A percentile compares a stretch with the other conserved stretches of the same genome.
phyloP scores from a whole-genome alignment of 2,113 vertebrate species.

The Dromas ardeola region DNA sequence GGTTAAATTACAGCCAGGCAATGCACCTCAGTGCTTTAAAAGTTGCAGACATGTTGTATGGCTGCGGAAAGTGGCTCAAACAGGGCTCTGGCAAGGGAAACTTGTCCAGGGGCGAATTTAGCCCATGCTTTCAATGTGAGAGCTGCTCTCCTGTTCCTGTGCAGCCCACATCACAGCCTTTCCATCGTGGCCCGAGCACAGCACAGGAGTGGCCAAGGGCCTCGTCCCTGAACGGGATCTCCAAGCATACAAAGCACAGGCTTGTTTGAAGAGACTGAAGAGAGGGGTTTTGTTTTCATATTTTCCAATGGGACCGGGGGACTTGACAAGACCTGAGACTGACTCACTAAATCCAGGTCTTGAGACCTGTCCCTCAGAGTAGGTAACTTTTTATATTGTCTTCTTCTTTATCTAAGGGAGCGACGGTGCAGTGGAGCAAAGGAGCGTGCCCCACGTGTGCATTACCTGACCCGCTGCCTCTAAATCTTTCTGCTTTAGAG shows the following conservation, averaged over 20 bases:
- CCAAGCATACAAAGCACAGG: rapidly evolving
- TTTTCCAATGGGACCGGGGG: not conserved
- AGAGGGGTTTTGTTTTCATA: not conserved
- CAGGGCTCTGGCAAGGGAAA: not conserved
- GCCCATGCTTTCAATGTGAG: rapidly evolving
- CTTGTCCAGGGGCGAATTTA: not conserved
- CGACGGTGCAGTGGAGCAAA: rapidly evolving
- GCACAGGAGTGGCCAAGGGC: not conserved
- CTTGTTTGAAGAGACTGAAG: not conserved
- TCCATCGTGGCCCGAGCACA: rapidly evolving
- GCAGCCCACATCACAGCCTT: not conserved
- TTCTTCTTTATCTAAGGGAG: not conserved
- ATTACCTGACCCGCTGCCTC: not conserved
- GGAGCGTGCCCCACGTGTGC: not conserved
- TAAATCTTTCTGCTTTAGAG: not conserved
- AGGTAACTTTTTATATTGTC: not conserved
- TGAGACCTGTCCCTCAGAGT: not conserved
- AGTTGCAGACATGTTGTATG: not conserved
- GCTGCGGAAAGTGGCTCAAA: not conserved
- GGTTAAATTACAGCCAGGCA: not conserved
- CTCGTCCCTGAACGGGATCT: rapidly evolving
- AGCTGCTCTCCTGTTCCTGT: not conserved
- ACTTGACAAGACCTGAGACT: not conserved
- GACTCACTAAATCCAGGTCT: not conserved
- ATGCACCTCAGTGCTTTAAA: not conserved